These are phyloP conservation scores for Saturnia pavonia DNA, from an alignment of 2,888 invertebrate genomes.

Conservation along the genomic window DNA sequence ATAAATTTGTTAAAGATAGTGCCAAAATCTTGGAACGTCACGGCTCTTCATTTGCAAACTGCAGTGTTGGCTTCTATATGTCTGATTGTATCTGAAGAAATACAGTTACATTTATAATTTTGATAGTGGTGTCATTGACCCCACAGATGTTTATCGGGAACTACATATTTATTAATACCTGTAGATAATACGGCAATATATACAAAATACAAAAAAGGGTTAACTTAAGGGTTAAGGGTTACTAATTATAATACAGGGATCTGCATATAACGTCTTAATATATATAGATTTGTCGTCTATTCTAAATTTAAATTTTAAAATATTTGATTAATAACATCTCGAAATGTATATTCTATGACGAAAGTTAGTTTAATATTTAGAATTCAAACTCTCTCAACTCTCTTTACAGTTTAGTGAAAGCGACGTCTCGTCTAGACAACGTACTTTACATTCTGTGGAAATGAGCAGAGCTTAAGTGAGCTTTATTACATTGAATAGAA, in stretches of 20 bases:
- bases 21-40: too few species aligned
- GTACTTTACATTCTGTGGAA: neutral
- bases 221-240: too few species aligned
- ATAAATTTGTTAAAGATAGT: too few species aligned
- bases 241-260: neutral
- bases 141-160: too few species aligned
- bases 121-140: too few species aligned
- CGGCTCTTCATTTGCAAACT: too few species aligned
- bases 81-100: too few species aligned
- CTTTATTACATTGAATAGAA: neutral
- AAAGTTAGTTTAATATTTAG: conserved; percentile 5
- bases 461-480: conserved; percentile 1
- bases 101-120: too few species aligned
- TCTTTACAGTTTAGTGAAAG: conserved; percentile 4
- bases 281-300: neutral
- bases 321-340: neutral
- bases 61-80: too few species aligned
- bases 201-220: too few species aligned
- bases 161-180: too few species aligned
- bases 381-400: neutral
- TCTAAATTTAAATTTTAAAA: neutral
- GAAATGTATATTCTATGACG: neutral
- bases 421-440: conserved; percentile 10
- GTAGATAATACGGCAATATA: too few species aligned
- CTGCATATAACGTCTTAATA: neutral